Evolutionary conservation across 2,113 vertebrate species (phyloP).

Genomic region (Macquaria australasica): DNA sequence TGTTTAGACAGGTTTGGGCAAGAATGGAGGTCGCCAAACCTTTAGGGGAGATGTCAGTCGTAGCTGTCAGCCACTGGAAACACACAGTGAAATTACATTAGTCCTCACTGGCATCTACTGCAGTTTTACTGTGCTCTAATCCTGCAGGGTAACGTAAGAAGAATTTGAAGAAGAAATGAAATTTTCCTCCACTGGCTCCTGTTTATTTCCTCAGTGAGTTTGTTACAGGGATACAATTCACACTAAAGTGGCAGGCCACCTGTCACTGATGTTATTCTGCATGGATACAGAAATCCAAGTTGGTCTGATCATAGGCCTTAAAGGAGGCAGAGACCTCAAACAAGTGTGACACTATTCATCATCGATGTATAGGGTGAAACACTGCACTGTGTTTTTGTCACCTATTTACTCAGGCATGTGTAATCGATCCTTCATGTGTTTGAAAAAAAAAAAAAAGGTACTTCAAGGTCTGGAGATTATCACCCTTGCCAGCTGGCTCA

Average conservation of each 20-base stretch:
- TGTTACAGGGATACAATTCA: slow-evolving; percentile 24
- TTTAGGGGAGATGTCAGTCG: slow-evolving; percentile 75
- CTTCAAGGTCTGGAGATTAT: slow-evolving; percentile 86
- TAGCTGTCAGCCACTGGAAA: slow-evolving; percentile 68
- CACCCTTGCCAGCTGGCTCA: slow-evolving; percentile 78
- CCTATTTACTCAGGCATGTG: slow-evolving; percentile 84
- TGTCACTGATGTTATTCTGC: slow-evolving; percentile 66
- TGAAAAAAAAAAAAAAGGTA: slow-evolving; percentile 59
- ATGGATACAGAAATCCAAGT: slow-evolving; percentile 63
- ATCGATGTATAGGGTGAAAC: slow-evolving; percentile 65
- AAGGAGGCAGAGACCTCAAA: slow-evolving; percentile 57
- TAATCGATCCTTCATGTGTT: slow-evolving; percentile 82
- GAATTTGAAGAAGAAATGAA: slow-evolving; percentile 45
- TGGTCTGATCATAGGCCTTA: slow-evolving; percentile 54
- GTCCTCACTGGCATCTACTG: slow-evolving; percentile 48
- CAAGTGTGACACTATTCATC: slow-evolving; percentile 65
- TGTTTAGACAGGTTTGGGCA: slow-evolving; percentile 84
- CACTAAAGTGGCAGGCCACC: slow-evolving; percentile 57
- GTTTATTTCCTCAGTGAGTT: slow-evolving; percentile 55
- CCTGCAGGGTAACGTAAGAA: slow-evolving; percentile 38
- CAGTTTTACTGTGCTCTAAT: slow-evolving; percentile 29
- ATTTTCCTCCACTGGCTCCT: slow-evolving; percentile 27
- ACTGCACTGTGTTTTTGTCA: slow-evolving; percentile 81
- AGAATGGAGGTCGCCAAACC: slow-evolving; percentile 79
- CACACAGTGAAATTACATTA: slow-evolving; percentile 59